Conservation (phyloP, 2,797 vertebrate species). For the Eleutherodactylus coqui region DNA sequence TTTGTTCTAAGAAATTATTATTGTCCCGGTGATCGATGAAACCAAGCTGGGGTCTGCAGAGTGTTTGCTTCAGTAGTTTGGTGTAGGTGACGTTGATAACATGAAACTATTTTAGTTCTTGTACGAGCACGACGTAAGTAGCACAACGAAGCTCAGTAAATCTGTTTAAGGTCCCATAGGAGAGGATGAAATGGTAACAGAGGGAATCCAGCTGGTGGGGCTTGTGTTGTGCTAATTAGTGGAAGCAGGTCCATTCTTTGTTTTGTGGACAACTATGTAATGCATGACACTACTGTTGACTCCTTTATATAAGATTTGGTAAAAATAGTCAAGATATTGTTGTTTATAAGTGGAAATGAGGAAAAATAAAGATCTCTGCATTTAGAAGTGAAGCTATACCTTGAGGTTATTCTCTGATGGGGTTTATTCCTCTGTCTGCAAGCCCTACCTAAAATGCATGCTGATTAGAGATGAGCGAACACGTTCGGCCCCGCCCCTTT, state of each 20-base stretch:
- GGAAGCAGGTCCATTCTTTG: background rate
- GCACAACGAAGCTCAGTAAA: background rate
- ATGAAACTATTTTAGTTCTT: background rate
- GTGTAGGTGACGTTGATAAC: background rate
- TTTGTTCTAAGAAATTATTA: background rate
- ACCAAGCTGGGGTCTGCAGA: background rate
- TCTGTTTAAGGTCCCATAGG: constrained; percentile 15
- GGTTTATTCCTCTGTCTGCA: too few species aligned
- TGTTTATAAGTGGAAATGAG: background rate
- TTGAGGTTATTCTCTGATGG: too few species aligned
- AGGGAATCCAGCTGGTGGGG: constrained; percentile 41
- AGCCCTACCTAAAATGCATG: too few species aligned
- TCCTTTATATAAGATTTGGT: background rate
- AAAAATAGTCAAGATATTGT: background rate
- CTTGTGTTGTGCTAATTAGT: constrained; percentile 21
- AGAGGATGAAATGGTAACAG: constrained; percentile 18
- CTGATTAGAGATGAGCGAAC: too few species aligned
- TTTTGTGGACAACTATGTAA: background rate
- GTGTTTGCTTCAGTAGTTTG: background rate
- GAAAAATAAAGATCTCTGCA: too few species aligned
- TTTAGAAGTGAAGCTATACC: too few species aligned
- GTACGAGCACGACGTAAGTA: background rate
- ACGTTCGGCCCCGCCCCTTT: too few species aligned
- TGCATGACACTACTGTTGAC: background rate
- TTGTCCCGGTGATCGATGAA: background rate